Percentiles rank a stretch among this genome's conserved stretches.
These are phyloP conservation scores for Zygothrica quintamaculata DNA, from an alignment of 2,888 invertebrate species.

Conservation along the genomic window DNA sequence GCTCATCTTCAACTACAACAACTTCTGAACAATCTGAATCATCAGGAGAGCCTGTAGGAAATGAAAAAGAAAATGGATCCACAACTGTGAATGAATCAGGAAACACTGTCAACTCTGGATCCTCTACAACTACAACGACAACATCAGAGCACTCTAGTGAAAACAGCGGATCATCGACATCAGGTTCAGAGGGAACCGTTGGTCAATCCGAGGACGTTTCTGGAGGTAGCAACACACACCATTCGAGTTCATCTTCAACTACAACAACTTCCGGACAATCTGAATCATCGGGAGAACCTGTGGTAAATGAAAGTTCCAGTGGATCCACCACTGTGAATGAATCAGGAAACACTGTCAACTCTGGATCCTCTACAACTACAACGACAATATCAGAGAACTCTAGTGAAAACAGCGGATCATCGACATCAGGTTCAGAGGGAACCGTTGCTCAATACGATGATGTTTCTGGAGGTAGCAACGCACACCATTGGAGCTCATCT, in stretches of 20 bases:
- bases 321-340: not conserved
- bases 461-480: conserved; percentile 1
- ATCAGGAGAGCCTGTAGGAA: not conserved
- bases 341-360: conserved; percentile 1
- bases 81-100: conserved; percentile 7
- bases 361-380: conserved; percentile 5
- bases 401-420: not conserved
- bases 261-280: not conserved
- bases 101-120: conserved; percentile 15
- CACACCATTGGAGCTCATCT: not conserved
- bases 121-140: conserved; percentile 10
- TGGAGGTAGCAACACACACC: not conserved
- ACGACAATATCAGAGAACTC: conserved; percentile 6
- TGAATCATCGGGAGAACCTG: not conserved
- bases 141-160: not conserved
- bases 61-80: not conserved
- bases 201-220: not conserved
- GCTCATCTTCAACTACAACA: conserved; percentile 24
- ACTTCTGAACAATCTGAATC: conserved; percentile 5
- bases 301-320: not conserved
- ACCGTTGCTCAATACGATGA: not conserved
- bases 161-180: not conserved
- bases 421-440: not conserved
- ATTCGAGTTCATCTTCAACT: not conserved
- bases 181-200: not conserved